These are phyloP conservation scores for Gambusia holbrooki DNA, from an alignment of 2,113 vertebrate genomes.

Conservation along the genomic window DNA sequence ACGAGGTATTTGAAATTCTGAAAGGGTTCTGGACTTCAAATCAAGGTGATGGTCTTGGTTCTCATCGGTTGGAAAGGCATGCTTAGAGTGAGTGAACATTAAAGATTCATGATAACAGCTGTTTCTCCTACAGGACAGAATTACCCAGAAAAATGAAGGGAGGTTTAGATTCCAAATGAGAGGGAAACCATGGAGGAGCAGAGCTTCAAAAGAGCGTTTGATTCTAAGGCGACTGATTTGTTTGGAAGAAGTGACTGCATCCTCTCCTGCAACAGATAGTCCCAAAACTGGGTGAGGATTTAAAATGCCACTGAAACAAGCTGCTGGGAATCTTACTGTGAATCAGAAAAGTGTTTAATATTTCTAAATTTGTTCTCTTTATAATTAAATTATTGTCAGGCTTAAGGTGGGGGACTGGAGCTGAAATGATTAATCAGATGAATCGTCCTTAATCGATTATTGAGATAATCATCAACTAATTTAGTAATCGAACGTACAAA, in stretches of 20 bases:
- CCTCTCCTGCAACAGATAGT: background rate
- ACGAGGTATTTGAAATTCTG: slow-evolving; percentile 56
- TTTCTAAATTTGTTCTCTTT: no score
- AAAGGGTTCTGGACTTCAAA: slow-evolving; percentile 55
- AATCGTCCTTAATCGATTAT: no score
- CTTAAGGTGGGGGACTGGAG: no score
- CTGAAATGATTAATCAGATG: no score
- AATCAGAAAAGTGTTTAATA: background rate
- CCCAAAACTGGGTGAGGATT: background rate
- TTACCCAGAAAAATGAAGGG: slow-evolving; percentile 44
- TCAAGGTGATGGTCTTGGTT: slow-evolving; percentile 50
- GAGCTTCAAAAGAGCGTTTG: background rate
- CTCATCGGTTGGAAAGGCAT: slow-evolving; percentile 53
- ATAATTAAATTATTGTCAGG: no score
- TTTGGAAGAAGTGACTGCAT: slow-evolving; percentile 10
- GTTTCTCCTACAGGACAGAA: slow-evolving; percentile 66
- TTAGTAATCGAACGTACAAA: no score
- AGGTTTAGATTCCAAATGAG: slow-evolving; percentile 61
- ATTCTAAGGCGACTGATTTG: background rate
- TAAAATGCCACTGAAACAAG: background rate
- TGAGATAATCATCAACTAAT: no score
- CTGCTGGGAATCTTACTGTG: background rate
- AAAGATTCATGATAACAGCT: slow-evolving; percentile 81
- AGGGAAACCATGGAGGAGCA: slow-evolving; percentile 14
- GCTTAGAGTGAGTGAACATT: slow-evolving; percentile 64